Base-by-base conservation (phyloP, 2,797 vertebrate species). In the Martes flavigula region DNA sequence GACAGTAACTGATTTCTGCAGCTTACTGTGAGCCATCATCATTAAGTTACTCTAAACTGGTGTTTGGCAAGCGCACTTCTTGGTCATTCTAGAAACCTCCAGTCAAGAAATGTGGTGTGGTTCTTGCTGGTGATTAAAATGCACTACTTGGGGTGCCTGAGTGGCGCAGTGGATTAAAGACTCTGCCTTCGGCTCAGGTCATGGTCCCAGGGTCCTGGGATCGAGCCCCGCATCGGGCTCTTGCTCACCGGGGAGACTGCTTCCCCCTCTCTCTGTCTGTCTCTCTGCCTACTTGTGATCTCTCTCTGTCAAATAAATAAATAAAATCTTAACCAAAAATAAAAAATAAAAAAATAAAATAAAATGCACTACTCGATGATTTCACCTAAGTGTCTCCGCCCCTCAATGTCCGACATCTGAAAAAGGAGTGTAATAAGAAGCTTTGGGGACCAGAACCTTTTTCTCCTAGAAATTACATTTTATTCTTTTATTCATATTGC, bases 391-490 rank as follows among this genome's bases (percentile, higher is more conserved):
- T n/a, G 13, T 78, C 32, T 66, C 32, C 48, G 46, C 23, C 38
- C 20, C 25, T 70, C 85, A 56, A 89, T 32, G 32, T 93, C 40
- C 54, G 38, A 48, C 1, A 1, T 88, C 35, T 43, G 43, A 73
- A 79, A 56, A 85, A 90, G 4, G 9, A 17, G 10, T 43, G 54
- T 15, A 78, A 72, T 32, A 46, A 77, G 46, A 91, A 68, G 1
- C 8, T 87, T 96, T 77, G 40, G 30, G 54, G 72, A 77, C 27
- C 27, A 87, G 88, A 46, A 83, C 7, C n/a, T 68, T 90, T 72
- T 79, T 73, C 25, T 93, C 38, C 51, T 84, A 93, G 87, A 43
- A 77, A 93, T 64, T 75, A 38, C 48, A 87, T 94, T 75, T 92
- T 81, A 48, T 62, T 70, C n/a, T 82, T 84, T 56, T 18, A 60